phyloP scores from a whole-genome alignment of 1,140 invertebrate genomes.

The Anastatus disparis region DNA sequence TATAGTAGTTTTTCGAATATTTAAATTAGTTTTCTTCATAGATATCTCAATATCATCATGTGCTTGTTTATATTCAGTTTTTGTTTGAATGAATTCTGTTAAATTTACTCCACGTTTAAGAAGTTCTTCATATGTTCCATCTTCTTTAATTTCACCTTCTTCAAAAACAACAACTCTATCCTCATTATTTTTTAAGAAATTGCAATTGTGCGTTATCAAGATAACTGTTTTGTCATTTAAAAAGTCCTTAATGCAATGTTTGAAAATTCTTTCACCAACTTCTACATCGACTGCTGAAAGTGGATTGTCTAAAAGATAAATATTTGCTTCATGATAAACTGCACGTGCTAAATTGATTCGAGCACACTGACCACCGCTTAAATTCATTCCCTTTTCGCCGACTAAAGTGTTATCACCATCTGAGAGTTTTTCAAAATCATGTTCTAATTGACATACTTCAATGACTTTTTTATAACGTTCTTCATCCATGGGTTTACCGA shows the following conservation, averaged over 20 bases:
- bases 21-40: neutral
- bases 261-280: conserved; percentile 80
- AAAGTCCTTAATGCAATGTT: conserved; percentile 74
- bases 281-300: conserved; percentile 82
- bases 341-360: conserved; percentile 87
- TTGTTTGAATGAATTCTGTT: conserved; percentile 54
- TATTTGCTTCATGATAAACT: conserved; percentile 82
- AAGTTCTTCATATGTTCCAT: conserved; percentile 73
- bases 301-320: conserved; percentile 83
- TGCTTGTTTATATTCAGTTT: conserved; percentile 19
- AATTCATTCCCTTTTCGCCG: conserved; percentile 82
- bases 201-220: conserved; percentile 85
- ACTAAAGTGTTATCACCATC: conserved; percentile 88
- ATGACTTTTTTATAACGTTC: conserved; percentile 80
- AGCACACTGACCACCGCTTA: conserved; percentile 92
- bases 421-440: conserved; percentile 80
- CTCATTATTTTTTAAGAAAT: conserved; percentile 78
- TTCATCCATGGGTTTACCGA: conserved; percentile 81
- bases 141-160: conserved; percentile 71
- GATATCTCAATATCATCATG: conserved; percentile 27
- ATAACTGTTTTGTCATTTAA: conserved; percentile 77
- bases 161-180: conserved; percentile 74
- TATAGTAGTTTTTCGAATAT: neutral
- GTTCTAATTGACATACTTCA: conserved; percentile 77
- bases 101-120: conserved; percentile 73